Base-by-base conservation (phyloP, 2,888 invertebrate species). In the Synanthedon formicaeformis region DNA sequence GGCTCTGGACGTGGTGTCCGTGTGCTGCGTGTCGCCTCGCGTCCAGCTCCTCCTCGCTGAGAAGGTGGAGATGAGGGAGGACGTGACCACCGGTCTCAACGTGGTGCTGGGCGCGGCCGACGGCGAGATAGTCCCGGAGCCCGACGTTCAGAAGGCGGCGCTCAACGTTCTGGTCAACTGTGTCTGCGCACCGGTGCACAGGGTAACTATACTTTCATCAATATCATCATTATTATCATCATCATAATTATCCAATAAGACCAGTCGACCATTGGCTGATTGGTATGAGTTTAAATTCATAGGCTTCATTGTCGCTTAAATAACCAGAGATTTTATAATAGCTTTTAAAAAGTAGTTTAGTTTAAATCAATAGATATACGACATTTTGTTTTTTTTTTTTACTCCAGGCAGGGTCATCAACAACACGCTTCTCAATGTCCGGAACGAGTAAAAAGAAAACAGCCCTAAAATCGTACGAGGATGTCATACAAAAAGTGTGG, bases 401-500 rank as follows among this genome's bases (percentile, higher is more conserved):
- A 5, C 23, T 0, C 64, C 64, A 88, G 87, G 75, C 84, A 3
- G 81, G 81, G 6, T 66, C 76, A 41, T 89, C 90, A 61, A 89
- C 73, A 74, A 90, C 81, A 0, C 71, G 88, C 4, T 78, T 82
- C 65, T 82, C 84, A 0, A 48, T 84, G 49, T 71, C 80, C 0
- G 86, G 87, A 0, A 79, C 92, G n/a, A 73, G 89, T 58, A 83
- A 90, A 71, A 89, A 92, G 84, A 90, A 92, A 71, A 88, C 90
- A 0, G 87, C 91, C 56, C 87, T 78, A 69, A 93, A 87, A 77
- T 91, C 89, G 57, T 91, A 93, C 51, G 97, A 97, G 70, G 97
- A 97, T 59, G 89, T 97, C 3, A 92, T 98, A 57, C 93, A 94
- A 72, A 95, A 94, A 71, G 93, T 99, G 50, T 99, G 99, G 98